phyloP scores from a whole-genome alignment of 2,888 invertebrate genomes.

The Cotesia congregata region DNA sequence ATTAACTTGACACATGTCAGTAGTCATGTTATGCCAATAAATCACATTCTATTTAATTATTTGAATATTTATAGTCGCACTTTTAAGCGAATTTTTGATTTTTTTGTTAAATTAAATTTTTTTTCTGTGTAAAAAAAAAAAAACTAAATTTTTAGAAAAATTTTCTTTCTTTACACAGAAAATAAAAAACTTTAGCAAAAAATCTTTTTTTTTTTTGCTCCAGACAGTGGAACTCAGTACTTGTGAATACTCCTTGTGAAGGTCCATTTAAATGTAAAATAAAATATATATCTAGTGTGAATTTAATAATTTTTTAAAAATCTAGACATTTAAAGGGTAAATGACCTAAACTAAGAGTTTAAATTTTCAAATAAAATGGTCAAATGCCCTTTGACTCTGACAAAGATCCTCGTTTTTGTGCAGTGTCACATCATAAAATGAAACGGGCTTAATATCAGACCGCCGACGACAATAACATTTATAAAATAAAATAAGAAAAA shows the following conservation, averaged over 20 bases:
- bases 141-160: no score
- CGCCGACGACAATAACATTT: constrained; percentile 2
- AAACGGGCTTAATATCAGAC: constrained; percentile 51
- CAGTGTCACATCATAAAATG: constrained; percentile 63
- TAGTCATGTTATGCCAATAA: constrained; percentile 6
- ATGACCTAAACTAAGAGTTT: constrained; percentile 13
- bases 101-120: no score
- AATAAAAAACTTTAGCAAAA: no score
- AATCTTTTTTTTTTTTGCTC: no score
- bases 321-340: constrained; percentile 7
- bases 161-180: no score
- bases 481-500: constrained; percentile 11
- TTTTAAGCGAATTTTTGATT: no score
- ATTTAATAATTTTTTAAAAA: no score
- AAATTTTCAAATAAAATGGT: constrained; percentile 31
- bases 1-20: constrained; percentile 26
- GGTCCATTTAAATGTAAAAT: no score
- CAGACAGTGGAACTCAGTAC: no score
- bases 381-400: constrained; percentile 44
- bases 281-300: no score
- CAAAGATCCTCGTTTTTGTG: constrained; percentile 43
- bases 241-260: no score
- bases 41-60: constrained; percentile 11
- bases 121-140: no score
- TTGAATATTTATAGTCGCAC: background rate